Percentiles rank a stretch among this genome's conserved stretches.
Conservation (phyloP, 1,140 invertebrate species). For the Pseudomyrmex flavicornis region DNA sequence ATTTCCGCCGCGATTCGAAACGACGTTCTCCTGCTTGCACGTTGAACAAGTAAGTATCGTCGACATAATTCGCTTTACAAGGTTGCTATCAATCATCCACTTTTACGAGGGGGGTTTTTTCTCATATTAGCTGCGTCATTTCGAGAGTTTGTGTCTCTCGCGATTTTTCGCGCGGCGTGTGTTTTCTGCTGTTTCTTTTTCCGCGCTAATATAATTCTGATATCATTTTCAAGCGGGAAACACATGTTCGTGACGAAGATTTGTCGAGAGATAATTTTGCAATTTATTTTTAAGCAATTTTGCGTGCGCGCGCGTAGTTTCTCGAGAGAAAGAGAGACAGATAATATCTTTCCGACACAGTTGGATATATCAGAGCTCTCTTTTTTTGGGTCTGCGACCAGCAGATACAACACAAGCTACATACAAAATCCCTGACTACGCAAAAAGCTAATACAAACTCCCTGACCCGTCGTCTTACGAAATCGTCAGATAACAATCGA, state of each 20-base stretch:
- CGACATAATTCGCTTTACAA: conserved; percentile 53
- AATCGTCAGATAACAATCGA: conserved; percentile 14
- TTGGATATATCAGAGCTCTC: background rate
- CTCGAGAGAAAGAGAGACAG: too few relatives aligned
- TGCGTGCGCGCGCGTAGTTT: too few relatives aligned
- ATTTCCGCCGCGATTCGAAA: conserved; percentile 33
- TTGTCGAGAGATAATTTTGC: too few relatives aligned
- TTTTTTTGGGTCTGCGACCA: background rate
- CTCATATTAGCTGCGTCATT: background rate
- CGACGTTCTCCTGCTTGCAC: background rate
- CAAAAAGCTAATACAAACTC: background rate
- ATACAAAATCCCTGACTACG: conserved; percentile 9
- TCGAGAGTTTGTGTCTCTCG: conserved; percentile 18
- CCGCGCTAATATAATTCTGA: too few relatives aligned
- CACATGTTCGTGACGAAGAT: too few relatives aligned
- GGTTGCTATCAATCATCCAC: conserved; percentile 45
- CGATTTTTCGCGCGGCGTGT: background rate
- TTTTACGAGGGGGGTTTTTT: background rate
- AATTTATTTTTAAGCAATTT: too few relatives aligned
- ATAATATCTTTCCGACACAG: too few relatives aligned
- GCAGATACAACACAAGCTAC: background rate
- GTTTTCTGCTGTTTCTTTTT: too few relatives aligned
- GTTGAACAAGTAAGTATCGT: conserved; percentile 45
- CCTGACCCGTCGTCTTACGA: background rate
- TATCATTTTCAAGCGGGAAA: too few relatives aligned